Evolutionary conservation across 2,888 invertebrate genomes (phyloP).

Genomic region (Gastrophysa polygoni): DNA sequence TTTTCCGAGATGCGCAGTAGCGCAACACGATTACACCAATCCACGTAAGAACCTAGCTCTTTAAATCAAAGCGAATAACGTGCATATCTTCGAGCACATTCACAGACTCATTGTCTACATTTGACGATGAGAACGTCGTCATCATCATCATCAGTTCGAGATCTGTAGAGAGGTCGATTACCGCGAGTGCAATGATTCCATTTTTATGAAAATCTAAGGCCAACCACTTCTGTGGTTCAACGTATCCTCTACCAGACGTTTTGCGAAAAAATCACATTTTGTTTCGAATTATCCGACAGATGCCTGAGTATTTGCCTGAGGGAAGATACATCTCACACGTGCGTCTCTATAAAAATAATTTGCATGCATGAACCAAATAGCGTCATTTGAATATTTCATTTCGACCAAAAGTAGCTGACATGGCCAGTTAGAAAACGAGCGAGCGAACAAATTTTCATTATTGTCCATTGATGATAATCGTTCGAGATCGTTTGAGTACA

Average conservation of each 20-base stretch:
- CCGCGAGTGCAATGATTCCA: slow-evolving; percentile 60
- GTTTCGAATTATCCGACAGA: slow-evolving; percentile 25
- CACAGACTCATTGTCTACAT: slow-evolving; percentile 10
- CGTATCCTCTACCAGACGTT: slow-evolving; percentile 42
- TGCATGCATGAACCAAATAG: slow-evolving; percentile 9
- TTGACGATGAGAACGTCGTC: slow-evolving; percentile 6
- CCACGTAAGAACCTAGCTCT: no score
- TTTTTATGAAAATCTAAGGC: slow-evolving; percentile 64
- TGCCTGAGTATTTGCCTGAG: slow-evolving; percentile 2
- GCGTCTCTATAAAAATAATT: not conserved
- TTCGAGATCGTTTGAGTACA: no score
- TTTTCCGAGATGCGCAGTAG: no score
- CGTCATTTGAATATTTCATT: no score
- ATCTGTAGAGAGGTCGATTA: slow-evolving; percentile 46
- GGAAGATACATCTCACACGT: slow-evolving; percentile 11
- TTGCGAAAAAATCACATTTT: slow-evolving; percentile 34
- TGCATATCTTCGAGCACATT: not conserved
- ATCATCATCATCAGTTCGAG: slow-evolving; percentile 14
- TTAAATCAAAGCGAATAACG: no score
- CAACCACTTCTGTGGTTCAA: slow-evolving; percentile 59
- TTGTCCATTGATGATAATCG: no score
- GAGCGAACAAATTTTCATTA: no score
- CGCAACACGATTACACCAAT: no score
- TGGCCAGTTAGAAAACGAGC: no score
- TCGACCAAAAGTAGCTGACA: no score